A percentile compares a stretch with the other conserved stretches of the same genome.
Evolutionary conservation across 2,113 vertebrate genomes (phyloP).

Genomic region (Forbesichthys papilliferus): DNA sequence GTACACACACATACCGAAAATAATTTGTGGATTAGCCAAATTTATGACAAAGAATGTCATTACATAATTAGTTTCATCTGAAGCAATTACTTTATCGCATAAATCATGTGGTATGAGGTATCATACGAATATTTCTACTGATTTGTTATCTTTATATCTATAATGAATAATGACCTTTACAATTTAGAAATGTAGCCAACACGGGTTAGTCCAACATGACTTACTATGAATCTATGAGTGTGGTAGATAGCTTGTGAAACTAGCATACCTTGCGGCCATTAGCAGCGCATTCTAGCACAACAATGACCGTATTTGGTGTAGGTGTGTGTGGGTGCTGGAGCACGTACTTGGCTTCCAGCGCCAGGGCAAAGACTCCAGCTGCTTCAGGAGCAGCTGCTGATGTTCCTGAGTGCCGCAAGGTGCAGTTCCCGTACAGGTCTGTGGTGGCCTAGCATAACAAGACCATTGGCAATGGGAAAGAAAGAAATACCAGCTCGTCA

Average conservation of each 20-base stretch:
- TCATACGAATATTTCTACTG: not conserved
- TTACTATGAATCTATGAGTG: no score
- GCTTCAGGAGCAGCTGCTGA: slow-evolving; percentile 97
- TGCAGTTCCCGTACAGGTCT: slow-evolving; percentile 98
- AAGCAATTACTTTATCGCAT: not conserved
- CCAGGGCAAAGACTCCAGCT: slow-evolving; percentile 95
- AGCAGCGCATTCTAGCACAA: no score
- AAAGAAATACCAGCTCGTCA: not conserved
- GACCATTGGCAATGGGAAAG: slow-evolving; percentile 12
- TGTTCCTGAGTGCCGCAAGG: slow-evolving; percentile 95
- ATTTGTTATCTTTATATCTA: no score
- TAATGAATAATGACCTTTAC: no score
- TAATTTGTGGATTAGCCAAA: not conserved
- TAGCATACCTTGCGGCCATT: no score
- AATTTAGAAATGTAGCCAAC: no score
- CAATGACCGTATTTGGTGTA: no score
- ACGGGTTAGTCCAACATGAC: no score
- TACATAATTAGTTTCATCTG: slow-evolving; percentile 10
- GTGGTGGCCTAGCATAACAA: slow-evolving; percentile 88
- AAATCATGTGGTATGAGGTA: slow-evolving; percentile 2
- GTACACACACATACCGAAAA: slow-evolving; percentile 22
- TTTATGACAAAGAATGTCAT: not conserved
- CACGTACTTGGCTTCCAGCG: slow-evolving; percentile 97
- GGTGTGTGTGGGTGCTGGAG: slow-evolving; percentile 10
- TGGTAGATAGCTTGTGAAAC: no score